Conservation (phyloP, 2,797 vertebrate genomes). For the Lepilemur ruficaudatus region DNA sequence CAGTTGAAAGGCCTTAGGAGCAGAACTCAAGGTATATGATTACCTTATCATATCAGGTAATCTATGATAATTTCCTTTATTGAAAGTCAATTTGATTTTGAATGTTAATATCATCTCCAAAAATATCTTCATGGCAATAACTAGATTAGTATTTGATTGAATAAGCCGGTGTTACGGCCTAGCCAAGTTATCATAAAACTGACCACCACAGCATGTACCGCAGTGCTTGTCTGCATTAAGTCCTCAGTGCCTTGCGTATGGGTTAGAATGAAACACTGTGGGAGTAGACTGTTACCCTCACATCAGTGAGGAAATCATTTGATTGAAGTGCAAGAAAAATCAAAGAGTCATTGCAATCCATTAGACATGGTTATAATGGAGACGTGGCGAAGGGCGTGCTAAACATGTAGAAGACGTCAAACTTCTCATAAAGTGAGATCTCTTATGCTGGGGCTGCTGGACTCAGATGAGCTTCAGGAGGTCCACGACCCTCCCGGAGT, state of each 20-base stretch:
- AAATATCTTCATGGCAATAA: neutral
- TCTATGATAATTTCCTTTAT: neutral
- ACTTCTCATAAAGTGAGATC: neutral
- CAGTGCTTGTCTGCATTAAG: neutral
- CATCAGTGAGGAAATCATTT: neutral
- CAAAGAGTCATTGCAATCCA: neutral
- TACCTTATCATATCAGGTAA: no score
- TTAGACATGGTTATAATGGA: neutral
- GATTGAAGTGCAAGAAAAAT: conserved; percentile 3
- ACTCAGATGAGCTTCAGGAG: neutral
- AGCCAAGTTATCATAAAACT: neutral
- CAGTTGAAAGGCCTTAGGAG: no score
- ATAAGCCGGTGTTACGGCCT: neutral
- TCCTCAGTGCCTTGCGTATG: neutral
- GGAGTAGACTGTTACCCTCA: neutral
- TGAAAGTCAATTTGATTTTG: neutral
- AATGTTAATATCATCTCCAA: neutral
- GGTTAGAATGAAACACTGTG: neutral
- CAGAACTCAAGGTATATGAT: no score
- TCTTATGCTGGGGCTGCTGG: neutral
- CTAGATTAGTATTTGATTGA: neutral
- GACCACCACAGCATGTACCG: neutral
- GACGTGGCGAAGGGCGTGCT: neutral
- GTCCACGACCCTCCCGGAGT: neutral
- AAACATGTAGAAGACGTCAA: neutral